Percentiles rank a stretch among this genome's conserved stretches.
phyloP scores from a whole-genome alignment of 1,140 invertebrate genomes.

The Drosophila sp. region DNA sequence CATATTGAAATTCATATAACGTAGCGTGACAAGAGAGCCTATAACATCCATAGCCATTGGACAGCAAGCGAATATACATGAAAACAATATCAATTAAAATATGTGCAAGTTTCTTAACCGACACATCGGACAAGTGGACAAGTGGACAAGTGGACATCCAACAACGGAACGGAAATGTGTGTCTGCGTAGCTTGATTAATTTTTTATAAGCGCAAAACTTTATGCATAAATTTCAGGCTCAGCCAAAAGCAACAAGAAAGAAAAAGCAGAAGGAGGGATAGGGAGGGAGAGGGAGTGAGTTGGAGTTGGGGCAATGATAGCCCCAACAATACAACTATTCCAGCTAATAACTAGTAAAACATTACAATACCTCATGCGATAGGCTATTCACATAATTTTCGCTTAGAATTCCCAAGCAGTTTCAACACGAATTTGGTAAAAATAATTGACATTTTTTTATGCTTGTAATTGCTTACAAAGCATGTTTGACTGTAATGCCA shows the following conservation, averaged over 20 bases:
- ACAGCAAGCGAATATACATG: constrained; percentile 33
- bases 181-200: constrained; percentile 46
- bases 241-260: too few relatives aligned
- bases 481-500: too few relatives aligned
- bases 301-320: not conserved
- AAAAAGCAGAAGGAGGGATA: not conserved
- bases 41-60: constrained; percentile 18
- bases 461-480: too few relatives aligned
- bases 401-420: constrained; percentile 8
- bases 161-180: constrained; percentile 45
- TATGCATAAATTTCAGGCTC: not conserved
- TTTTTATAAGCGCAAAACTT: constrained; percentile 39
- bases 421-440: not conserved
- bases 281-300: not conserved
- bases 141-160: constrained; percentile 22
- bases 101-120: constrained; percentile 60
- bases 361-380: not conserved
- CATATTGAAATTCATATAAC: constrained; percentile 76
- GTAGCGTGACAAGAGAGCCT: constrained; percentile 36
- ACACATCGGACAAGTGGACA: constrained; percentile 24
- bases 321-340: not conserved
- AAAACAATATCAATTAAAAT: constrained; percentile 80
- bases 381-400: not conserved
- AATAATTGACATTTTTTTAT: not conserved
- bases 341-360: constrained; percentile 1